Evolutionary conservation across 2,888 invertebrate genomes (phyloP).

Genomic region (Brenthis daphne): DNA sequence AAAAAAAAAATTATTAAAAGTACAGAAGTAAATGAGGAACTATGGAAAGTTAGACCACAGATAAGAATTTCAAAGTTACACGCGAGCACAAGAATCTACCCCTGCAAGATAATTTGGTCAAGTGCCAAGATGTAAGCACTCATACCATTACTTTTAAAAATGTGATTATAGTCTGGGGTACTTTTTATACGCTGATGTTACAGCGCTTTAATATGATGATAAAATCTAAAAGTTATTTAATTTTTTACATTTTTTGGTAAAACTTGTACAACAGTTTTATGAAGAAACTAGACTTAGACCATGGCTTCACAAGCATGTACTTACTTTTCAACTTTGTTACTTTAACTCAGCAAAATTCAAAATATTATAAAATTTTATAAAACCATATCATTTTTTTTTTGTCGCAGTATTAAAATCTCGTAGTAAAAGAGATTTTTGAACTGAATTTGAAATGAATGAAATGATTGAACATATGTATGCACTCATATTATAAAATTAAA

Average conservation of each 20-base stretch:
- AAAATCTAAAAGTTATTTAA: background rate
- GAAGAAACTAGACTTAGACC: too few species aligned
- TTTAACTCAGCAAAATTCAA: too few species aligned
- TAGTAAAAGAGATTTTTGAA: too few species aligned
- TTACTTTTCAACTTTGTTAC: too few species aligned
- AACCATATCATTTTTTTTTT: too few species aligned
- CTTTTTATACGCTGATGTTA: slow-evolving; percentile 22
- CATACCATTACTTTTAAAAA: slow-evolving; percentile 39
- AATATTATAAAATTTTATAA: too few species aligned
- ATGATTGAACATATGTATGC: too few species aligned
- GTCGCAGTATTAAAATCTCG: too few species aligned
- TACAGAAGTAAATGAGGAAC: slow-evolving; percentile 42
- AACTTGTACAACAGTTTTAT: background rate
- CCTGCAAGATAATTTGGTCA: slow-evolving; percentile 39
- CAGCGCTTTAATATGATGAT: slow-evolving; percentile 9
- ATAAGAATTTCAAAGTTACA: slow-evolving; percentile 35
- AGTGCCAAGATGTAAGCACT: slow-evolving; percentile 40
- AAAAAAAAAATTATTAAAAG: background rate
- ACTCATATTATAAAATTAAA: too few species aligned
- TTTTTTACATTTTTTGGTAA: background rate
- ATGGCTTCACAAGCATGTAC: too few species aligned
- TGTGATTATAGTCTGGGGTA: slow-evolving; percentile 36
- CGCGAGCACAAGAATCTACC: slow-evolving; percentile 23
- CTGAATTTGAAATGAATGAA: too few species aligned
- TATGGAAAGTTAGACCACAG: slow-evolving; percentile 32